phyloP scores from a whole-genome alignment of 1,140 invertebrate genomes.

The Psilanteris sp. region DNA sequence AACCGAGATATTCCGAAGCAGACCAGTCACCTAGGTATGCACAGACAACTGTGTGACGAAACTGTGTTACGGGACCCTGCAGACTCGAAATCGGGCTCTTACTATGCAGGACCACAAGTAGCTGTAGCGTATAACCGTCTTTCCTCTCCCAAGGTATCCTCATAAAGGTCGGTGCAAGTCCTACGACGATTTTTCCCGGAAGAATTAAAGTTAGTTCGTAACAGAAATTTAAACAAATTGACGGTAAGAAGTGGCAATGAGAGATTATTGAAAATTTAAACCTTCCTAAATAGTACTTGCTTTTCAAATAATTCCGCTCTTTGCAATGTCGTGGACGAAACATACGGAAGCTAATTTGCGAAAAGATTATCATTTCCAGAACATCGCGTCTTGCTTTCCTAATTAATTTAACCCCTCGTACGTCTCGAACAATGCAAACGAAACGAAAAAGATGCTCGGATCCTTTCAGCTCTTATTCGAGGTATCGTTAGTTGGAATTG shows the following conservation, averaged over 20 bases:
- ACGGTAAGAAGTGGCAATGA: too few relatives aligned
- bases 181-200: constrained; percentile 33
- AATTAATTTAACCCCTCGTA: constrained; percentile 26
- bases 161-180: constrained; percentile 18
- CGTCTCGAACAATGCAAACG: constrained; percentile 45
- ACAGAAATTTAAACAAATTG: constrained; percentile 10
- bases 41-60: constrained; percentile 78
- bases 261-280: too few relatives aligned
- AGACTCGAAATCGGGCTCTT: constrained; percentile 64
- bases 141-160: constrained; percentile 1
- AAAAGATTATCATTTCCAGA: constrained; percentile 9
- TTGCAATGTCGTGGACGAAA: too few relatives aligned
- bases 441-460: constrained; percentile 32
- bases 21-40: constrained; percentile 69
- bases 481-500: constrained; percentile 33
- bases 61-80: constrained; percentile 74
- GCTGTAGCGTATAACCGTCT: constrained; percentile 19
- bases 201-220: constrained; percentile 52
- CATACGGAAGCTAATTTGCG: neutral
- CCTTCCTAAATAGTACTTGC: too few relatives aligned
- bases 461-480: constrained; percentile 26
- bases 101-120: constrained; percentile 64
- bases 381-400: constrained; percentile 14
- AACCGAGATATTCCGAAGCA: constrained; percentile 63
- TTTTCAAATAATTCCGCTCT: too few relatives aligned